These are phyloP conservation scores for Steinernema feltiae DNA, from an alignment of 1,140 invertebrate genomes.

Conservation along the genomic window DNA sequence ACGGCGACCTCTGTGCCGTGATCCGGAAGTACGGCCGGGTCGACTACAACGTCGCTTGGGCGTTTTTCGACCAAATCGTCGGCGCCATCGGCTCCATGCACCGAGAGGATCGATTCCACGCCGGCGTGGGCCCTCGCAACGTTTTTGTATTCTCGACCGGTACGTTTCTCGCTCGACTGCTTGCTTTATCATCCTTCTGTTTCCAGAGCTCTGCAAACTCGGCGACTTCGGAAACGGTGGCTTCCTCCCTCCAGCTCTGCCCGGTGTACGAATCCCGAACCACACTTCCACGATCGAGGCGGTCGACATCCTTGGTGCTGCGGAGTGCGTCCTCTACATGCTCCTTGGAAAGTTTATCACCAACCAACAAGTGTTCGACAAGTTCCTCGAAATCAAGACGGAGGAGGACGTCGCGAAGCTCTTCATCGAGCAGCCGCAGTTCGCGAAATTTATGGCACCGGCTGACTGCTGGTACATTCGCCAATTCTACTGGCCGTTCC, in stretches of 20 bases:
- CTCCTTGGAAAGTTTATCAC: neutral
- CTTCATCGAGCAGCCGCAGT: neutral
- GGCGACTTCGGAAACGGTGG: neutral
- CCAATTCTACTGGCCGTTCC: too few species aligned
- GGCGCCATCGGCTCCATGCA: neutral
- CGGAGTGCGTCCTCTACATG: neutral
- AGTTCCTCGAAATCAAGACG: neutral
- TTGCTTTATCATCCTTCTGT: neutral
- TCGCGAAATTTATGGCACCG: neutral
- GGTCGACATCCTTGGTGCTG: neutral
- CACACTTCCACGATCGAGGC: neutral
- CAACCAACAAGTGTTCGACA: neutral
- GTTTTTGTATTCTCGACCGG: neutral
- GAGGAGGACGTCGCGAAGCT: neutral
- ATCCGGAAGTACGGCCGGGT: neutral
- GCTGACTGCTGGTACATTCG: neutral
- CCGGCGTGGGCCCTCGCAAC: neutral
- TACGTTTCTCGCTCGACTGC: neutral
- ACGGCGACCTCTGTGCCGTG: neutral
- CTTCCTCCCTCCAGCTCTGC: neutral
- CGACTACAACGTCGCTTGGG: neutral
- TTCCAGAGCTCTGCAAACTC: neutral
- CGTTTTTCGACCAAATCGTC: neutral
- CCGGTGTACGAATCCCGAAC: too few species aligned
- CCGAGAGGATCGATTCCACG: neutral